phyloP scores from a whole-genome alignment of 2,888 invertebrate genomes.

The Tubulanus polymorphus region DNA sequence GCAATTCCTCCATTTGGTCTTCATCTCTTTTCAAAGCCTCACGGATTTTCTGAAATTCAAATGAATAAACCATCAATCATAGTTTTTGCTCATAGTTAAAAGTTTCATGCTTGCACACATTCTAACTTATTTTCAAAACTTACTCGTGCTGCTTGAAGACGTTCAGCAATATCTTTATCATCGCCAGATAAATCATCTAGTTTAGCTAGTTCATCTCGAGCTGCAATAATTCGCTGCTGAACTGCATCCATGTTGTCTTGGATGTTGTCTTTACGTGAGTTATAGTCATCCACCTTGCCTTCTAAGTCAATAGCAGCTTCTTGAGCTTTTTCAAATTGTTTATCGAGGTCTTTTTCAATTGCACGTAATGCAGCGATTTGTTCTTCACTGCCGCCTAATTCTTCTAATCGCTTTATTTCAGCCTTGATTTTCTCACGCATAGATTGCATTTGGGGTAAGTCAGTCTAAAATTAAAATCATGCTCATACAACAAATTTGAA shows the following conservation, averaged over 20 bases:
- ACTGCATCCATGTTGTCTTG: conserved; percentile 38
- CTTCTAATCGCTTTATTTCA: conserved; percentile 75
- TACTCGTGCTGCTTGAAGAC: conserved; percentile 70
- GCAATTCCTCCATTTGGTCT: conserved; percentile 74
- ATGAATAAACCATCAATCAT: too few relatives aligned
- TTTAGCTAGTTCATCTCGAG: conserved; percentile 37
- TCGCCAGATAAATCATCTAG: conserved; percentile 64
- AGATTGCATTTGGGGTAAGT: conserved; percentile 73
- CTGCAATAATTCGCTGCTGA: conserved; percentile 35
- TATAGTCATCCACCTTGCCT: conserved; percentile 68
- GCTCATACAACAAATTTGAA: not conserved
- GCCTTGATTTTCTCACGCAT: conserved; percentile 72
- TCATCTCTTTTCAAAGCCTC: conserved; percentile 67
- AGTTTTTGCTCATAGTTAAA: too few relatives aligned
- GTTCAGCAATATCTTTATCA: conserved; percentile 74
- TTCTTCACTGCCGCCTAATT: conserved; percentile 68
- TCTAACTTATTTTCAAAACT: not conserved
- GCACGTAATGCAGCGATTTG: conserved; percentile 58
- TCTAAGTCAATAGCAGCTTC: conserved; percentile 72
- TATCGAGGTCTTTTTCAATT: conserved; percentile 32
- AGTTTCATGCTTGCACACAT: not conserved
- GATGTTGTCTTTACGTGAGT: conserved; percentile 48
- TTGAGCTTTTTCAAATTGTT: conserved; percentile 69
- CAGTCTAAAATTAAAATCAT: conserved; percentile 55
- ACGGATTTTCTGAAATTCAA: conserved; percentile 57